A percentile compares a stretch with the other conserved stretches of the same genome.
phyloP scores from a whole-genome alignment of 2,797 vertebrate genomes.

The Macrochelys suwanniensis region DNA sequence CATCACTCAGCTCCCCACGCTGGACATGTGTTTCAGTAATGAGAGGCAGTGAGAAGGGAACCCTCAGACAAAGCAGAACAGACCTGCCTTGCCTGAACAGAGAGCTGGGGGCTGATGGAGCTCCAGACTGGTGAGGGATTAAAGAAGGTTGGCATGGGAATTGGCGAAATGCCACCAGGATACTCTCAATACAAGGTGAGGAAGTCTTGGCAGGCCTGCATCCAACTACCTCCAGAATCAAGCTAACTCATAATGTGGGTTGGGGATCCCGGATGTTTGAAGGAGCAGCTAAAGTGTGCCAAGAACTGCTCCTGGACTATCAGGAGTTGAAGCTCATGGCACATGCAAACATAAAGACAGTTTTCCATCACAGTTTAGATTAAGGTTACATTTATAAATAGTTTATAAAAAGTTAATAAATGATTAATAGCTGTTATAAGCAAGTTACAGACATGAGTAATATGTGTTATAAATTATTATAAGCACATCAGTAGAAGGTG shows the following conservation, averaged over 20 bases:
- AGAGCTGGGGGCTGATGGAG: too few relatives aligned
- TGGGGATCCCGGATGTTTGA: not conserved
- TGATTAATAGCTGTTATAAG: not conserved
- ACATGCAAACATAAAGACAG: not conserved
- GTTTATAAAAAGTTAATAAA: not conserved
- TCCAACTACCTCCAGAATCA: not conserved
- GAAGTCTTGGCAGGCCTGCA: not conserved
- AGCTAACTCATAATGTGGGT: not conserved
- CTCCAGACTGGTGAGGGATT: not conserved
- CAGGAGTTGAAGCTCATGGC: not conserved
- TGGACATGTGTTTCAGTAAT: not conserved
- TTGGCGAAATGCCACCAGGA: not conserved
- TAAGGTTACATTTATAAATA: not conserved
- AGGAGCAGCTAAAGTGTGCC: not conserved
- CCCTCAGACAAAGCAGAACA: not conserved
- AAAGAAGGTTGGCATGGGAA: not conserved
- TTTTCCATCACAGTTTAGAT: not conserved
- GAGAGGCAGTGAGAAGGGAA: not conserved
- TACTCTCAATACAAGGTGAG: not conserved
- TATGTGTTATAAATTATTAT: not conserved
- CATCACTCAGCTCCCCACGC: not conserved
- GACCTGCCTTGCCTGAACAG: not conserved
- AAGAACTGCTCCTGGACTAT: not conserved
- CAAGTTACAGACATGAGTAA: not conserved
- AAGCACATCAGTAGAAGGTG: not conserved